Base-by-base conservation (phyloP, 2,113 vertebrate genomes). In the Catharus bicknelli region DNA sequence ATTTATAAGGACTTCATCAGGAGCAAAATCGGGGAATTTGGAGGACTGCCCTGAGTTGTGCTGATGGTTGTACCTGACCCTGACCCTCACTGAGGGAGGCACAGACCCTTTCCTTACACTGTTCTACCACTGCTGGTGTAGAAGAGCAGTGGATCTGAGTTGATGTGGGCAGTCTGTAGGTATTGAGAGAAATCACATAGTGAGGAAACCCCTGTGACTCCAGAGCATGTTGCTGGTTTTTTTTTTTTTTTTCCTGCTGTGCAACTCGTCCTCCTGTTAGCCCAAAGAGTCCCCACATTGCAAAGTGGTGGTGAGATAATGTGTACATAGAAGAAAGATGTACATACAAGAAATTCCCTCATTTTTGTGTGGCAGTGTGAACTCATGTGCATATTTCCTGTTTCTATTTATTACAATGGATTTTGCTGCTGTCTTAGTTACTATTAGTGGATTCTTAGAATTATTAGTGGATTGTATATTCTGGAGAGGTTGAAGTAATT, bases 291-390 rank as follows among this genome's bases (percentile, higher is more conserved):
- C 19, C 70, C 18, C 47, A 11, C 57, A 58, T 0, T 51, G 18
- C 48, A 54, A 78, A 58, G 12, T 34, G 55, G 9, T 66, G 16
- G 3, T 54, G 34, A 74, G 18, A 30, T 75, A 16, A 61, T 27
- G 32, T 70, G 20, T 45, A 17, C 0, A 0, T 38, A 50, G 32
- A 66, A 77, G n/a, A 36, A 36, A 36, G 34, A 36, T 70, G 20
- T 45, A 17, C 0, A 0, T 38, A 50, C 34, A 66, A 77, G n/a
- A 74, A 81, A n/a, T 63, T 7, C 17, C 4, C 61, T 42, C 5
- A 4, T 36, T 86, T 69, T 36, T 70, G 22, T 74, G 51, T 42
- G 34, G 34, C 40, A 45, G 17, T 13, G 11, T 69, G 20, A 66
- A 36, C 50, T 74, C 34, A 20, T 36, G 19, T 80, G n/a, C 16